phyloP scores from a whole-genome alignment of 2,888 invertebrate genomes.

The Deilephila porcellus region DNA sequence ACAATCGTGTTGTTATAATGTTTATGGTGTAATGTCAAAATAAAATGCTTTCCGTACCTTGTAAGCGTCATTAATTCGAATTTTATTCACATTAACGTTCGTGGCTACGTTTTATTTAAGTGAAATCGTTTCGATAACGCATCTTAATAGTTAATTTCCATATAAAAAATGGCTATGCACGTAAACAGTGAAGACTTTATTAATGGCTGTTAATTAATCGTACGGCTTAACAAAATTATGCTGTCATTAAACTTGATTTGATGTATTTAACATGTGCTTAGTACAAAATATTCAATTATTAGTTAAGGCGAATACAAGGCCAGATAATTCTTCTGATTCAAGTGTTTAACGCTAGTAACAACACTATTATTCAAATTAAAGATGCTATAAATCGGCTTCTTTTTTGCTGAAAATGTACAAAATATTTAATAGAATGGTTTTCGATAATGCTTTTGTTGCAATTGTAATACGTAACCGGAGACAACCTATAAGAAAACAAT shows the following conservation, averaged over 20 bases:
- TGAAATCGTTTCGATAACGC: slow-evolving; percentile 61
- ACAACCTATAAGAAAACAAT: too few relatives aligned
- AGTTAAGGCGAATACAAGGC: neutral
- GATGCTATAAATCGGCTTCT: neutral
- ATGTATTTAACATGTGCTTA: slow-evolving; percentile 11
- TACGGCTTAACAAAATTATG: slow-evolving; percentile 27
- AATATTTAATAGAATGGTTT: too few relatives aligned
- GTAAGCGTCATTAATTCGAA: slow-evolving; percentile 74
- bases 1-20: slow-evolving; percentile 73
- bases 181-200: slow-evolving; percentile 31
- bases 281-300: slow-evolving; percentile 11
- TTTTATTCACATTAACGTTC: slow-evolving; percentile 74
- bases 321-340: neutral
- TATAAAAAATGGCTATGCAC: slow-evolving; percentile 40
- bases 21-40: slow-evolving; percentile 79
- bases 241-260: slow-evolving; percentile 28
- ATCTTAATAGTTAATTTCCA: slow-evolving; percentile 58
- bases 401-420: neutral
- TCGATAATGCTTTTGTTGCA: too few relatives aligned
- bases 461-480: too few relatives aligned
- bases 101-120: slow-evolving; percentile 62
- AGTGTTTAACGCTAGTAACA: too few relatives aligned
- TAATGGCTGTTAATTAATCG: slow-evolving; percentile 31
- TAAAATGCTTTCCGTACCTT: slow-evolving; percentile 72
- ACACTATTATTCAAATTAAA: too few relatives aligned